These are phyloP conservation scores for Phrynosoma blainvillii DNA, from an alignment of 2,113 vertebrate species.

Conservation along the genomic window DNA sequence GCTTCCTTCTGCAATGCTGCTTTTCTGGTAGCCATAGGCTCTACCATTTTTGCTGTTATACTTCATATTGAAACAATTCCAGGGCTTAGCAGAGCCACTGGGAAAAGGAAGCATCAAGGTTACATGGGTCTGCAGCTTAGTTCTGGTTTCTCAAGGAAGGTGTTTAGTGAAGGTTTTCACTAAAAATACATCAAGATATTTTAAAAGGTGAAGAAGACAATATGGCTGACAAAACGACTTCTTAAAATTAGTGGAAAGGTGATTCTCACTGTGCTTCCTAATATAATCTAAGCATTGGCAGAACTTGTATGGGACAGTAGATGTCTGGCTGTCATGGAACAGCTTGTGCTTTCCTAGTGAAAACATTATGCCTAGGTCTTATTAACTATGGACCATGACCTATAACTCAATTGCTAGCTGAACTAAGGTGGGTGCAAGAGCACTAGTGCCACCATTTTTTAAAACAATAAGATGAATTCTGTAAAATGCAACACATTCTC, in stretches of 20 bases:
- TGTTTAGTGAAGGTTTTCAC: neutral
- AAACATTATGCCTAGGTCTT: no score
- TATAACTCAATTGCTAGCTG: neutral
- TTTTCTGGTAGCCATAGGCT: neutral
- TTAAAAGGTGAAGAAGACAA: neutral
- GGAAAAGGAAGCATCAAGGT: neutral
- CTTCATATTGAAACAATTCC: neutral
- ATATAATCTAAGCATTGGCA: neutral
- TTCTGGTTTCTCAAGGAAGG: neutral
- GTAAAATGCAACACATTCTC: neutral
- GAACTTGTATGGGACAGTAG: neutral
- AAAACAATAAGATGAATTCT: neutral
- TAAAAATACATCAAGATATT: neutral
- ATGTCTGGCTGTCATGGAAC: no score
- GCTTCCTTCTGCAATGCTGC: neutral
- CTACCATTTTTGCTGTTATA: neutral
- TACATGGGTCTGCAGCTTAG: neutral
- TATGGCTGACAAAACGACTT: neutral
- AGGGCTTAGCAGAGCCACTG: neutral
- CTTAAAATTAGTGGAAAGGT: neutral
- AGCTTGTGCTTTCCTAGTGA: neutral
- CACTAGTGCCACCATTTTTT: no score
- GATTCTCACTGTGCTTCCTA: neutral
- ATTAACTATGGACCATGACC: neutral
- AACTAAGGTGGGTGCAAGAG: neutral